These are phyloP conservation scores for Danionella cerebrum DNA, from an alignment of 2,113 vertebrate species.

Conservation along the genomic window DNA sequence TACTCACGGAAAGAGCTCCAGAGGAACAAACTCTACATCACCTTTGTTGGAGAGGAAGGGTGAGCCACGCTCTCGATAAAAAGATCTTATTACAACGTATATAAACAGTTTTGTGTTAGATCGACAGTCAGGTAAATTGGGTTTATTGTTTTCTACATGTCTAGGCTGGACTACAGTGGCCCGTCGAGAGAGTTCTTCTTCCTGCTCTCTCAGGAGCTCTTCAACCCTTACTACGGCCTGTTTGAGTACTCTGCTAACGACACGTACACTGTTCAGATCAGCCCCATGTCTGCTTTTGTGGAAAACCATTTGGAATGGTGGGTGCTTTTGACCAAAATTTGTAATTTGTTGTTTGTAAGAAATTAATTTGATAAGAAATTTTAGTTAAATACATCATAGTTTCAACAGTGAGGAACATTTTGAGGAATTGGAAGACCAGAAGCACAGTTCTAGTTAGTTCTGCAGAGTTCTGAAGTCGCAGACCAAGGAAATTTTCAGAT, in stretches of 20 bases:
- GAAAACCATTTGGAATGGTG: conserved; percentile 89
- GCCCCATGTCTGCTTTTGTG: conserved; percentile 88
- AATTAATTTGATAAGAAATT: too few relatives aligned
- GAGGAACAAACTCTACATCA: conserved; percentile 83
- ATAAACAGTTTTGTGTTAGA: too few relatives aligned
- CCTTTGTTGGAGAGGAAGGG: conserved; percentile 88
- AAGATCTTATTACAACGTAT: too few relatives aligned
- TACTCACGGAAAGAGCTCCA: conserved; percentile 87
- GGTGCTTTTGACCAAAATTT: conserved; percentile 29
- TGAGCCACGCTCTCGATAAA: conserved; percentile 34
- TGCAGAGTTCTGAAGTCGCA: too few relatives aligned
- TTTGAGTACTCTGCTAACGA: conserved; percentile 89
- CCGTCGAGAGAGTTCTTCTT: conserved; percentile 89
- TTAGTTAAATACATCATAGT: too few relatives aligned
- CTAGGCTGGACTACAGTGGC: conserved; percentile 83
- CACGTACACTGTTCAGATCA: conserved; percentile 88
- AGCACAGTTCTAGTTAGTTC: too few relatives aligned
- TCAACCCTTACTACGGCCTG: conserved; percentile 86
- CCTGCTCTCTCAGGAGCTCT: conserved; percentile 87
- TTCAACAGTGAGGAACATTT: too few relatives aligned
- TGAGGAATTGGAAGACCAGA: too few relatives aligned
- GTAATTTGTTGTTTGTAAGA: too few relatives aligned
- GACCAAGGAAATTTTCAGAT: too few relatives aligned
- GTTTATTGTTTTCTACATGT: not conserved
- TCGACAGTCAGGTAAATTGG: too few relatives aligned